Conservation (phyloP, 1,140 invertebrate species). For the Drosophila mayri region DNA sequence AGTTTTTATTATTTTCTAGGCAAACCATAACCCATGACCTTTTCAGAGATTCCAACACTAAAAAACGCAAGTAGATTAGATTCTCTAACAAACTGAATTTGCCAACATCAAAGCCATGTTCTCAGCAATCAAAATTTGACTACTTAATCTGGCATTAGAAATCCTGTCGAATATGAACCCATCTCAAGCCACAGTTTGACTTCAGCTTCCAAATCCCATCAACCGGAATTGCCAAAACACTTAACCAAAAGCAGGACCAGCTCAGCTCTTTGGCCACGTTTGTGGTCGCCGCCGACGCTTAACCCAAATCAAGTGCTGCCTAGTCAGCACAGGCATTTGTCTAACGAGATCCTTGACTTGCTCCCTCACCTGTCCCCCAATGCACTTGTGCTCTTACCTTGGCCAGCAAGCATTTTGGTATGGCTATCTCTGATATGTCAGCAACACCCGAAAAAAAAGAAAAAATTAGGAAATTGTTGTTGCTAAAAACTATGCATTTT, state of each 20-base stretch:
- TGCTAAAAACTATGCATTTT: background rate
- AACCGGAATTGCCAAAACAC: constrained; percentile 38
- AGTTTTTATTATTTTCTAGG: too few relatives aligned
- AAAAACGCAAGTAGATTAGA: background rate
- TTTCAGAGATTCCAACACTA: too few relatives aligned
- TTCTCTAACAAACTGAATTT: background rate
- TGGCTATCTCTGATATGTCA: constrained; percentile 10
- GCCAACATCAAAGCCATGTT: constrained; percentile 16
- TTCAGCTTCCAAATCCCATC: constrained; percentile 31
- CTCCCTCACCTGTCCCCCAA: constrained; percentile 1
- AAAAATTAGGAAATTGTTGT: background rate
- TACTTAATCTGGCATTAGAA: constrained; percentile 29
- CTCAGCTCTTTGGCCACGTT: constrained; percentile 4
- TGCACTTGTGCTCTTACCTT: constrained; percentile 23
- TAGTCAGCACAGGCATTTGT: constrained; percentile 54
- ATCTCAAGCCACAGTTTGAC: constrained; percentile 5
- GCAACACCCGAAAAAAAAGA: background rate
- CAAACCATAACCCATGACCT: background rate
- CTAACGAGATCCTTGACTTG: constrained; percentile 51
- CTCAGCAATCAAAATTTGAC: constrained; percentile 24
- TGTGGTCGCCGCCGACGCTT: constrained; percentile 5
- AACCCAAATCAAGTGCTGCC: constrained; percentile 57
- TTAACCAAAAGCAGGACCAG: background rate
- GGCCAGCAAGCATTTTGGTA: constrained; percentile 11
- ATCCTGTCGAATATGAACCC: constrained; percentile 16